A percentile compares a stretch with the other conserved stretches of the same genome.
Conservation (phyloP, 1,140 invertebrate genomes). For the Melanaphis sacchari region DNA sequence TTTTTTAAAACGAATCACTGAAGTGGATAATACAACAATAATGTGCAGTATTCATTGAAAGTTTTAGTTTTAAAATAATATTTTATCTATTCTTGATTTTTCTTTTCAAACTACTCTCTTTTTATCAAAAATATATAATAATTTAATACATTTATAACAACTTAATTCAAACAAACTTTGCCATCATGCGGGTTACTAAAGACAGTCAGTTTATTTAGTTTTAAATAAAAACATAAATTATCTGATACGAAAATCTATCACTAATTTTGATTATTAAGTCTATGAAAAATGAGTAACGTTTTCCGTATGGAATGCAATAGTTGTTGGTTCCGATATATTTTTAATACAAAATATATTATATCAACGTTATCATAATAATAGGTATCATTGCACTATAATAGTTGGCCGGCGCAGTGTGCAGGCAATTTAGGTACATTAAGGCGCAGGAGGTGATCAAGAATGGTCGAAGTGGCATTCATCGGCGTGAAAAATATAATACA, state of each 20-base stretch:
- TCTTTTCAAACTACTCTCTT: neutral
- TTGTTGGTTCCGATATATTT: neutral
- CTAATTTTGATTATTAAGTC: neutral
- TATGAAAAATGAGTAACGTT: neutral
- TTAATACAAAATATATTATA: too few relatives aligned
- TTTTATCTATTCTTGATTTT: neutral
- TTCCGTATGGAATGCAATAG: neutral
- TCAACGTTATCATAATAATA: too few relatives aligned
- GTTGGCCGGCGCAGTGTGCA: neutral
- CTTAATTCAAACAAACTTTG: too few relatives aligned
- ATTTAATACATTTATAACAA: too few relatives aligned
- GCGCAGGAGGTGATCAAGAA: neutral
- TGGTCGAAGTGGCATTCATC: neutral
- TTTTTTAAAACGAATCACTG: neutral
- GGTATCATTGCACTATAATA: neutral
- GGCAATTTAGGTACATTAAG: neutral
- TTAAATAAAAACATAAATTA: neutral
- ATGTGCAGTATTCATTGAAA: neutral
- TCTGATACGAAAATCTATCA: neutral
- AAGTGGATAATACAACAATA: neutral
- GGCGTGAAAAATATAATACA: neutral
- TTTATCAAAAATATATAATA: neutral
- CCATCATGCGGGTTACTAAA: too few relatives aligned
- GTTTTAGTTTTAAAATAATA: neutral
- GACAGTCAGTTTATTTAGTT: too few relatives aligned